phyloP scores from a whole-genome alignment of 2,888 invertebrate species.

The Eupithecia inturbata region DNA sequence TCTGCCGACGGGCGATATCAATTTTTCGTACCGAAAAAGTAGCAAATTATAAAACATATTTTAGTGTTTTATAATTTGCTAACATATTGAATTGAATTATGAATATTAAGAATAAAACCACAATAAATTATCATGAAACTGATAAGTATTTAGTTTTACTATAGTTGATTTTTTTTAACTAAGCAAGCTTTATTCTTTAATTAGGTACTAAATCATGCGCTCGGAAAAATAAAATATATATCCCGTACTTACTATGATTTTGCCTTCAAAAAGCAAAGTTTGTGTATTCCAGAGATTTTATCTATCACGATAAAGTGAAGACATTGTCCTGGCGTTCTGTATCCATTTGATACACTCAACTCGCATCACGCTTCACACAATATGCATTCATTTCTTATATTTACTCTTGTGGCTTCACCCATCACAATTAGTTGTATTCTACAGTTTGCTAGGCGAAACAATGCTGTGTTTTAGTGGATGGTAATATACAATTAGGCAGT shows the following conservation, averaged over 20 bases:
- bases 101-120: neutral
- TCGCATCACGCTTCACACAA: conserved; percentile 57
- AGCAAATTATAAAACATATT: too few species aligned
- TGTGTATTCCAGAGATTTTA: neutral
- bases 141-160: neutral
- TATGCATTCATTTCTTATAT: conserved; percentile 51
- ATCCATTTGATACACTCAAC: conserved; percentile 62
- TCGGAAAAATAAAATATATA: neutral
- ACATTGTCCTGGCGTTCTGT: conserved; percentile 53
- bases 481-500: conserved; percentile 6
- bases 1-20: conserved; percentile 69
- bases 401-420: conserved; percentile 34
- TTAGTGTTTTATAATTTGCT: neutral
- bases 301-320: neutral
- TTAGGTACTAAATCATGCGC: too few species aligned
- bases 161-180: neutral
- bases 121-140: neutral
- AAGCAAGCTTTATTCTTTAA: too few species aligned
- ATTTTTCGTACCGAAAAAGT: conserved; percentile 46
- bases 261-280: neutral
- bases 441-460: neutral
- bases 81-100: neutral
- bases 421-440: conserved; percentile 9
- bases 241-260: neutral
- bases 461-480: neutral